phyloP scores from a whole-genome alignment of 2,888 invertebrate species.

The Pollenia angustigena region DNA sequence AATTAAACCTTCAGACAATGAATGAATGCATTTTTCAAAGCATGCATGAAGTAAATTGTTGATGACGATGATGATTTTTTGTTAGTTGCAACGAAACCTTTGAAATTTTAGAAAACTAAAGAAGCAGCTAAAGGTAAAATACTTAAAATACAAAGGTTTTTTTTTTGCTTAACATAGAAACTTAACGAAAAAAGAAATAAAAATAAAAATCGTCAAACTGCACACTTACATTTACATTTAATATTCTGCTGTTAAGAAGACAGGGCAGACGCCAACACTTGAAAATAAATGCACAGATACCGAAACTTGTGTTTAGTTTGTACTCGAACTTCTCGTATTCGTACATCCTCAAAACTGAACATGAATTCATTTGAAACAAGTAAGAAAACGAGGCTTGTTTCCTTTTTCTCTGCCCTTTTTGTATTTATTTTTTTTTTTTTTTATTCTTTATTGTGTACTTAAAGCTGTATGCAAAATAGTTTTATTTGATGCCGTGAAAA shows the following conservation, averaged over 20 bases:
- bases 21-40: conserved; percentile 67
- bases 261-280: conserved; percentile 73
- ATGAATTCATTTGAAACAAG: conserved; percentile 58
- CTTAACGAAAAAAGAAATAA: conserved; percentile 21
- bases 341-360: conserved; percentile 43
- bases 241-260: conserved; percentile 54
- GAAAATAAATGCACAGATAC: conserved; percentile 53
- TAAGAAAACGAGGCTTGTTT: conserved; percentile 40
- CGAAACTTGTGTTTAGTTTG: conserved; percentile 20
- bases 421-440: conserved; percentile 4
- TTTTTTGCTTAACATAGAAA: conserved; percentile 16
- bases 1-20: conserved; percentile 54
- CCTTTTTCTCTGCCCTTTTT: conserved; percentile 31
- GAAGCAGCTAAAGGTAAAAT: conserved; percentile 48
- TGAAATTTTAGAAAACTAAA: conserved; percentile 42
- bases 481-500: conserved; percentile 69
- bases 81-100: conserved; percentile 56
- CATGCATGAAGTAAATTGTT: conserved; percentile 64
- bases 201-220: conserved; percentile 21
- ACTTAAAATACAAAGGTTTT: conserved; percentile 31
- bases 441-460: conserved; percentile 8
- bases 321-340: conserved; percentile 49
- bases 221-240: conserved; percentile 22
- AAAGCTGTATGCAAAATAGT: conserved; percentile 71
- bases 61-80: conserved; percentile 57